Conservation (phyloP, 1,140 invertebrate species). For the Drosophila yakuba region DNA sequence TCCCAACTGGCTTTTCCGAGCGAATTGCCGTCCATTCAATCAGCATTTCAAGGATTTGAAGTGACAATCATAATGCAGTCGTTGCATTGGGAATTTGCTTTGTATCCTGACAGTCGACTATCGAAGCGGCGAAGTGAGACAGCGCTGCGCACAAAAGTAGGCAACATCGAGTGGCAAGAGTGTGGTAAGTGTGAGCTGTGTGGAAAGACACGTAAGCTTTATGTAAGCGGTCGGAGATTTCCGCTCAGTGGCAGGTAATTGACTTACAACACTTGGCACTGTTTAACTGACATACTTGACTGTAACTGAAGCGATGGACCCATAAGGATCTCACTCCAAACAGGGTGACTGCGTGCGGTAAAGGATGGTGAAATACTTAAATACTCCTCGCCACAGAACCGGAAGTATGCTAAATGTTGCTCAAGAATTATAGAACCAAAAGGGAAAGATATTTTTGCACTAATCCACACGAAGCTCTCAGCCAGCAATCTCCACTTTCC, state of each 20-base stretch:
- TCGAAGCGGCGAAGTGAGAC: conserved; percentile 7
- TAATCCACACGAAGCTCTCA: conserved; percentile 14
- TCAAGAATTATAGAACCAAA: conserved; percentile 19
- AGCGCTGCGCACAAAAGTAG: conserved; percentile 9
- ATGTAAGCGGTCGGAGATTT: conserved; percentile 38
- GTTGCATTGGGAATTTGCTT: conserved; percentile 58
- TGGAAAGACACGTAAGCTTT: conserved; percentile 12
- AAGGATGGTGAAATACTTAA: background rate
- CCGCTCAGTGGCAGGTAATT: conserved; percentile 69
- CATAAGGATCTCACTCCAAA: conserved; percentile 12
- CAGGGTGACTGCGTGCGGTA: conserved; percentile 17
- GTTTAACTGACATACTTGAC: conserved; percentile 66
- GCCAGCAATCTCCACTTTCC: conserved; percentile 2
- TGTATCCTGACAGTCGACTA: conserved; percentile 31
- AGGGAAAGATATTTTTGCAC: conserved; percentile 26
- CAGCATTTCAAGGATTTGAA: conserved; percentile 74
- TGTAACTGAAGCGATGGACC: conserved; percentile 21
- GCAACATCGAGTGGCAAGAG: background rate
- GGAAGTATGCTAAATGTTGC: conserved; percentile 16
- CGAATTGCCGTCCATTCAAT: conserved; percentile 79
- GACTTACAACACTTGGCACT: conserved; percentile 74
- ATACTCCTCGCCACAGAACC: background rate
- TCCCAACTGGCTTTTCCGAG: conserved; percentile 48
- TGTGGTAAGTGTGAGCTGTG: background rate
- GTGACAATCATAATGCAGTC: conserved; percentile 81